A percentile compares a stretch with the other conserved stretches of the same genome.
Evolutionary conservation across 2,113 vertebrate species (phyloP).

Genomic region (Athene noctua): DNA sequence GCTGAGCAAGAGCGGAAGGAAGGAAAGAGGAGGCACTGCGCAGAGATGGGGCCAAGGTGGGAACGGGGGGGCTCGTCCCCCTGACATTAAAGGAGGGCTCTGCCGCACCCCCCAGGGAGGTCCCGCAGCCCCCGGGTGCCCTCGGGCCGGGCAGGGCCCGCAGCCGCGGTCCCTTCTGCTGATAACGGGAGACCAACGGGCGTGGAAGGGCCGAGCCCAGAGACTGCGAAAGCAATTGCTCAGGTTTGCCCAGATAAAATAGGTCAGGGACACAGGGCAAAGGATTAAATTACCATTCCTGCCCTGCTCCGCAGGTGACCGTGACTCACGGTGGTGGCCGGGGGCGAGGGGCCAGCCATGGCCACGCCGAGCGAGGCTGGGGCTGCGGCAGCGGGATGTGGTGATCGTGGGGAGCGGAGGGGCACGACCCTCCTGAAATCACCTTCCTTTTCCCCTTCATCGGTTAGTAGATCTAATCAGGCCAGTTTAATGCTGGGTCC

Average conservation of each 20-base stretch:
- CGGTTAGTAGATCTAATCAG: neutral
- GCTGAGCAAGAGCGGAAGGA: neutral
- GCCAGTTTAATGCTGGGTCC: neutral
- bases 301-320: neutral
- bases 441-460: neutral
- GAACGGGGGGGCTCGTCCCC: too few relatives aligned
- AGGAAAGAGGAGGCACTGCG: neutral
- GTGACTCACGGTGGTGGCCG: neutral
- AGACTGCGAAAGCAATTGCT: neutral
- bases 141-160: too few relatives aligned
- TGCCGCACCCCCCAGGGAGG: neutral
- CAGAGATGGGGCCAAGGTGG: neutral
- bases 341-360: rapidly evolving
- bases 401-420: neutral
- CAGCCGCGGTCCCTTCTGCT: neutral
- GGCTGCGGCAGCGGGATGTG: rapidly evolving
- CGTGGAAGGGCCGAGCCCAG: neutral
- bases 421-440: rapidly evolving
- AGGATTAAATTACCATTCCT: rapidly evolving
- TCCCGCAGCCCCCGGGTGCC: rapidly evolving
- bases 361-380: rapidly evolving
- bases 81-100: too few relatives aligned
- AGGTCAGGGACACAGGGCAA: neutral
- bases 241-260: neutral
- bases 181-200: rapidly evolving